Evolutionary conservation across 53 echinoderm and acorn worm species (phyloP).

Genomic region (Patiria pectinifera): DNA sequence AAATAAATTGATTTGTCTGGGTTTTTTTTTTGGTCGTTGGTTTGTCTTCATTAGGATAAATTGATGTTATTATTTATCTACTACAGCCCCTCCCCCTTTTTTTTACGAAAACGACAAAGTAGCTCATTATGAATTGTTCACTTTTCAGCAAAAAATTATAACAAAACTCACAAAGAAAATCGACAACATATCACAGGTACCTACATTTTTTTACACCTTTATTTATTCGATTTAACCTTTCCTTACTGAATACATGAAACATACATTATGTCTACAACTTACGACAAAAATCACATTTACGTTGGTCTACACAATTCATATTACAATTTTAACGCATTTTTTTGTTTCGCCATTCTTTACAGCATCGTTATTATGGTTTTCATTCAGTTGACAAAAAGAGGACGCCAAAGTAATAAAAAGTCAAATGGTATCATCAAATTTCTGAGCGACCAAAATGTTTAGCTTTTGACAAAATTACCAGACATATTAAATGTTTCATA

Average conservation of each 20-base stretch:
- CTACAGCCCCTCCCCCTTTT: too few relatives aligned
- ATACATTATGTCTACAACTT: slow-evolving; percentile 1
- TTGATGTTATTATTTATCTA: too few relatives aligned
- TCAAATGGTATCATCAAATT: too few relatives aligned
- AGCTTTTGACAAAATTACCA: too few relatives aligned
- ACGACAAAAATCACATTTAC: slow-evolving; percentile 5
- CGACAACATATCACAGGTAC: not conserved
- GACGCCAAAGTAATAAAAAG: not conserved
- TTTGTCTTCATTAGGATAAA: too few relatives aligned
- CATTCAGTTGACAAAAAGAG: not conserved
- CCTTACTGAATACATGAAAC: slow-evolving; percentile 32
- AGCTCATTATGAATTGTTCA: too few relatives aligned
- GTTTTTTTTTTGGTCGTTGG: too few relatives aligned
- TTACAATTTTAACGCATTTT: not conserved
- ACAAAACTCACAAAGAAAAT: not conserved
- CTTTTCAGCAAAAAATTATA: not conserved
- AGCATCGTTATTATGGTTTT: not conserved
- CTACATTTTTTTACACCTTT: slow-evolving; percentile 31
- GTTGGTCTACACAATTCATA: not conserved
- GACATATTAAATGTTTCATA: too few relatives aligned
- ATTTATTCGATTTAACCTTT: slow-evolving; percentile 6
- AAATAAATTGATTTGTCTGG: too few relatives aligned
- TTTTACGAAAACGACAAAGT: too few relatives aligned
- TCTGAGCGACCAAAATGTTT: too few relatives aligned
- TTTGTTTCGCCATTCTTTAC: not conserved